A percentile compares a stretch with the other conserved stretches of the same genome.
Conservation (phyloP, 2,888 invertebrate genomes). For the Osmoderma eremita region DNA sequence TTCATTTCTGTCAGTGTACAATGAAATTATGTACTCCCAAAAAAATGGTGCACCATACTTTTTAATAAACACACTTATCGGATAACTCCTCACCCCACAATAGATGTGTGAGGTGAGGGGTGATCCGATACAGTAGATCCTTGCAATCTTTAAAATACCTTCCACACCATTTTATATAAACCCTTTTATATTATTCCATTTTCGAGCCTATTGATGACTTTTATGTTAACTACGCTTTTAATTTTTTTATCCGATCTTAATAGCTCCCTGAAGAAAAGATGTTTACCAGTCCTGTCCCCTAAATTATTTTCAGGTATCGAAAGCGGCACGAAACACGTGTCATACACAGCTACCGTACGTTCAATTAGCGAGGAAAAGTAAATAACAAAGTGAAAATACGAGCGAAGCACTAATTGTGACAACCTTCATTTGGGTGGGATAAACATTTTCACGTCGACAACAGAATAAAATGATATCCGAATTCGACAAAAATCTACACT, state of each 20-base stretch:
- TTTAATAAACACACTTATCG: too few relatives aligned
- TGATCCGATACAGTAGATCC: too few relatives aligned
- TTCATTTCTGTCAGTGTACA: too few relatives aligned
- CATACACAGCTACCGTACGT: slow-evolving; percentile 24
- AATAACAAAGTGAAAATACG: slow-evolving; percentile 16
- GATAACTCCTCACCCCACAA: too few relatives aligned
- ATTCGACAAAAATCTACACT: neutral
- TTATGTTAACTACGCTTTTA: neutral
- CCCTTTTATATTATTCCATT: too few relatives aligned
- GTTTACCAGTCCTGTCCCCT: slow-evolving; percentile 10
- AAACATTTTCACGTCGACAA: slow-evolving; percentile 21
- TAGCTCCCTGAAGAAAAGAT: slow-evolving; percentile 2
- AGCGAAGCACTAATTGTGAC: slow-evolving; percentile 18
- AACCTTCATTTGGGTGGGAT: neutral
- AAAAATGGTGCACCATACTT: too few relatives aligned
- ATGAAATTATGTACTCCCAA: too few relatives aligned
- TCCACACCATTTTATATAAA: too few relatives aligned
- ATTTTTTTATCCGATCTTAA: too few relatives aligned
- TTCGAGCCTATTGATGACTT: too few relatives aligned
- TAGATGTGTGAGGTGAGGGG: too few relatives aligned
- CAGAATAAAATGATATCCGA: neutral
- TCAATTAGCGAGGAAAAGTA: neutral
- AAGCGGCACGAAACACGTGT: slow-evolving; percentile 18
- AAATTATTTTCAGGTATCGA: slow-evolving; percentile 11
- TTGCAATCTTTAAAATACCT: too few relatives aligned